phyloP scores from a whole-genome alignment of 2,113 vertebrate species.

The Callorhinus ursinus region DNA sequence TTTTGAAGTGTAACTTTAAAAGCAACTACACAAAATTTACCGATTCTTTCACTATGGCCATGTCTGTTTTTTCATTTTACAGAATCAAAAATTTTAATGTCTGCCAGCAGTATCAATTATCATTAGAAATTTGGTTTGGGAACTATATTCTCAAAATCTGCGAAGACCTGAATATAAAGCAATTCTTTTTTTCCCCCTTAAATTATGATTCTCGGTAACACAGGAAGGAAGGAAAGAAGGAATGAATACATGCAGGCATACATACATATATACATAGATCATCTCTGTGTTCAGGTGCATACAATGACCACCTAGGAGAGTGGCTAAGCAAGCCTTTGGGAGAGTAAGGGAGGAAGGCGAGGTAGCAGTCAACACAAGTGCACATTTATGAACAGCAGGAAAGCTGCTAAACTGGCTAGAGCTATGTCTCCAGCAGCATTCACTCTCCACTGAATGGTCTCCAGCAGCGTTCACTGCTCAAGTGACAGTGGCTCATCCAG shows the following conservation, averaged over 20 bases:
- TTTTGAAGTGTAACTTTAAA: not conserved
- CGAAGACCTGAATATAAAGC: not conserved
- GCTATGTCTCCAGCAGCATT: not conserved
- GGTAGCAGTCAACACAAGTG: no score
- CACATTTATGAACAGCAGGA: not conserved
- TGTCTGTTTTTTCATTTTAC: not conserved
- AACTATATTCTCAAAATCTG: not conserved
- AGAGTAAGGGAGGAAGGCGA: fast-evolving
- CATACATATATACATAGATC: not conserved
- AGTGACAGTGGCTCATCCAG: not conserved
- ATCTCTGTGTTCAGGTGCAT: not conserved
- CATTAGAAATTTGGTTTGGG: not conserved
- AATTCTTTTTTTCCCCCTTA: not conserved
- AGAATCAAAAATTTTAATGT: not conserved
- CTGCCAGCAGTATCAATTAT: not conserved
- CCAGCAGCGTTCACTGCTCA: not conserved
- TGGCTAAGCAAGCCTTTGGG: not conserved
- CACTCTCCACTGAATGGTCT: no score
- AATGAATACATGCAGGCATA: no score
- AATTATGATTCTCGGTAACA: not conserved
- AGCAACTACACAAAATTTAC: not conserved
- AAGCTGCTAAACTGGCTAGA: not conserved
- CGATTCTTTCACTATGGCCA: not conserved
- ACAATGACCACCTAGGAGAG: not conserved
- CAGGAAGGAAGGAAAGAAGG: not conserved